Conservation (phyloP, 2,888 invertebrate genomes). For the Cheilosia urbana region DNA sequence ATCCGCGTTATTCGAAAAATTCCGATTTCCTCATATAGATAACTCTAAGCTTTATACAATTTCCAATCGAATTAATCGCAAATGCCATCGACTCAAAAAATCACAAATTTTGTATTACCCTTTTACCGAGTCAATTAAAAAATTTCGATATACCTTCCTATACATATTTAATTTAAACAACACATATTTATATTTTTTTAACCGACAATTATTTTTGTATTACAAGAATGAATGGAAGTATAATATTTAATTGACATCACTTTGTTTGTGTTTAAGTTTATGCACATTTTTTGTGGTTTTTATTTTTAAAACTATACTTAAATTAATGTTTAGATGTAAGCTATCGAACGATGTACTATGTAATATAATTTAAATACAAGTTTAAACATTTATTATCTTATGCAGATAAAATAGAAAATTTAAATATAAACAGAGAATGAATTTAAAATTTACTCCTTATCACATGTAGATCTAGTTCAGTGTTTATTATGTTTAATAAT, state of each 20-base stretch:
- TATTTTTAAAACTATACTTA: constrained; percentile 77
- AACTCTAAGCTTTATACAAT: too few species aligned
- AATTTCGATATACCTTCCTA: too few species aligned
- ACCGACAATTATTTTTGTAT: not conserved
- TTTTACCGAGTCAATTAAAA: too few species aligned
- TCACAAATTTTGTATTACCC: too few species aligned
- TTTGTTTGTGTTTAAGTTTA: constrained; percentile 24
- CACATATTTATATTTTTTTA: not conserved
- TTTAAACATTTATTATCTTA: constrained; percentile 22
- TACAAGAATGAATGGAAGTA: not conserved
- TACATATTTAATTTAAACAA: not conserved
- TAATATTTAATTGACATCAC: constrained; percentile 48
- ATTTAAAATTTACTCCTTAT: not conserved
- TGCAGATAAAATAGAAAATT: not conserved
- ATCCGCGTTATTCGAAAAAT: too few species aligned
- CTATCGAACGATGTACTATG: constrained; percentile 48
- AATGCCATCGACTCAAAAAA: too few species aligned
- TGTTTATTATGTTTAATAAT: constrained; percentile 49
- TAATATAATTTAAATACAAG: constrained; percentile 43
- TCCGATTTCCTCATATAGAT: too few species aligned
- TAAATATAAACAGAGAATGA: constrained; percentile 7
- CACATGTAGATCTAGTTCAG: not conserved
- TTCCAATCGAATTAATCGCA: too few species aligned
- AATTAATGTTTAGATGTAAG: constrained; percentile 44
- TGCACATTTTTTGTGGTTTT: constrained; percentile 39